Evolutionary conservation across 2,888 invertebrate species (phyloP), one percentile per base, ranked within the genome.

Genomic region (Dione vanillae): DNA sequence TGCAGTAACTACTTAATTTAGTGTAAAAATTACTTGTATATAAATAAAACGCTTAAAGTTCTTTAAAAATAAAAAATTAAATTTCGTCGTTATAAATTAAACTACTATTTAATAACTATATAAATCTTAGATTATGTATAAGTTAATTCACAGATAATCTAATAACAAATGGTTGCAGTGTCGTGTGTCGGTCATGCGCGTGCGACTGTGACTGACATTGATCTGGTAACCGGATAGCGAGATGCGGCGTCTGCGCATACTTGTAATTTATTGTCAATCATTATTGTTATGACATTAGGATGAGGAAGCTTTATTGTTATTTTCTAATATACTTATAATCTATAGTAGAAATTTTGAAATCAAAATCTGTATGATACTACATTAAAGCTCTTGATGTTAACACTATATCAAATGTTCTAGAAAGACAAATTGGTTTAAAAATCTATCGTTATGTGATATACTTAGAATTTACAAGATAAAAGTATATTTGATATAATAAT

Each of bases 121-220:
- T 9, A 64, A 49, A 2, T 12, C 12, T 47, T 20, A 52, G 41
- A 10, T 59, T 16, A 58, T 37, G 14, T 43, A 27, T 59, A 52
- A 14, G 58, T 40, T 40, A 62, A 65, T 67, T 58, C 67, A 49
- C 45, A 62, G 62, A 68, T 68, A 54, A 61, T 68, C 62, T 59
- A 64, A 70, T 65, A 56, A 64, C 62, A 65, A 67, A 65, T 52
- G 61, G 70, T 64, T 52, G 70, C 61, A 61, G 83, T 84, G 79
- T 88, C 82, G 78, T 77, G 76, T 88, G 80, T 83, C 85, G 76
- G 80, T 81, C 85, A 83, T 82, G 85, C 81, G 81, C 79, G 74
- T 49, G 77, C 79, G 80, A 85, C 79, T 85, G 85, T 85, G 85
- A 86, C 83, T 73, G 88, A 84, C 80, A 89, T 84, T 78, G 82